These are phyloP conservation scores for Sebastes diaconus DNA, from an alignment of 2,797 vertebrate species.

Conservation along the genomic window DNA sequence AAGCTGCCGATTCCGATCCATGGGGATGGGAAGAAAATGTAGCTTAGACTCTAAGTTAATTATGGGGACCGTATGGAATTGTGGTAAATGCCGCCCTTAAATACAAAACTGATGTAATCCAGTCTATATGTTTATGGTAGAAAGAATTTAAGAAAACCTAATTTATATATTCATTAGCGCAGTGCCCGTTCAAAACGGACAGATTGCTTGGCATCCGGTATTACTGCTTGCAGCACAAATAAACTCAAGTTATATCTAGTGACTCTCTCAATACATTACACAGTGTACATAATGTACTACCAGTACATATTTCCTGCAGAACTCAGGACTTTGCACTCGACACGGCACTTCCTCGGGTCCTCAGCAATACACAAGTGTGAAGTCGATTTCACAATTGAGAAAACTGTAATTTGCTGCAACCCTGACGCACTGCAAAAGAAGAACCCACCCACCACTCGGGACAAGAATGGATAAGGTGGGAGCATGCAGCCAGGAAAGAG, in stretches of 20 bases:
- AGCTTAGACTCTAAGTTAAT: slow-evolving; percentile 38
- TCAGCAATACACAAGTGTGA: no score
- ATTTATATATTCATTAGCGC: not conserved
- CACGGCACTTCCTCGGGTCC: no score
- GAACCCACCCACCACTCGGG: not conserved
- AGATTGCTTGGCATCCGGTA: no score
- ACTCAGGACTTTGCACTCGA: no score
- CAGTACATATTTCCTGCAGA: no score
- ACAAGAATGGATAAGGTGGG: slow-evolving; percentile 18
- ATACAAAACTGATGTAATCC: not conserved
- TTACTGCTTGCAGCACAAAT: no score
- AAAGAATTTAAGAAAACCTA: not conserved
- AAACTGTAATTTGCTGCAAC: not conserved
- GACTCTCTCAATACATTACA: no score
- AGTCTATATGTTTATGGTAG: not conserved
- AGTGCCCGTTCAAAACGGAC: not conserved
- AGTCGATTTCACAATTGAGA: not conserved
- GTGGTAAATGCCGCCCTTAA: not conserved
- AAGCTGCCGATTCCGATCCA: slow-evolving; percentile 47
- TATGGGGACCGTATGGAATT: not conserved
- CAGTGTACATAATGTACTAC: no score
- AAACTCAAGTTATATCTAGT: no score
- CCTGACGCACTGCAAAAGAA: not conserved
- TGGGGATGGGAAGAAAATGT: slow-evolving; percentile 40
- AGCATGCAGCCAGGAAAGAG: slow-evolving; percentile 10